These are phyloP conservation scores for Sogatella furcifera DNA, from an alignment of 1,140 invertebrate genomes.

Conservation along the genomic window DNA sequence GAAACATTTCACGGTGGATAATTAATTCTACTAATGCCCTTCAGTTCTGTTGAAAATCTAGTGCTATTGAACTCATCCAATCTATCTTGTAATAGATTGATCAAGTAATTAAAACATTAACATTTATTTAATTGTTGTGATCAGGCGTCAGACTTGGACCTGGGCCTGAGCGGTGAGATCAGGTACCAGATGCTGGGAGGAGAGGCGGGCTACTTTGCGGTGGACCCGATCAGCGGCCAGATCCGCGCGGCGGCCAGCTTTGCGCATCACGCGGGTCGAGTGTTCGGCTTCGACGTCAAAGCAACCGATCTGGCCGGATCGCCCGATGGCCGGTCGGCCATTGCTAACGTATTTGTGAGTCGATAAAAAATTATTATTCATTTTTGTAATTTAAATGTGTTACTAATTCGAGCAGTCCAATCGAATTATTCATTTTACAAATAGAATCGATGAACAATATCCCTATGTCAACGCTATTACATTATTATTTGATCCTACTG, in stretches of 20 bases:
- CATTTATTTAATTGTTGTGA: too few relatives aligned
- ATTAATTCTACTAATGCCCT: too few relatives aligned
- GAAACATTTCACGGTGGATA: too few relatives aligned
- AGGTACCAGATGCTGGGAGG: slow-evolving; percentile 64
- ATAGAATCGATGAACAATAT: too few relatives aligned
- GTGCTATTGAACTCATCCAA: too few relatives aligned
- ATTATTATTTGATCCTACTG: too few relatives aligned
- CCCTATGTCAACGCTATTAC: too few relatives aligned
- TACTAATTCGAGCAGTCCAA: too few relatives aligned
- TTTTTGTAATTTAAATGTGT: too few relatives aligned
- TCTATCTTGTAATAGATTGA: too few relatives aligned
- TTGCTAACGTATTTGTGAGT: slow-evolving; percentile 74
- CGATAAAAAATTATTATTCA: neutral
- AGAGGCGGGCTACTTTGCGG: slow-evolving; percentile 55
- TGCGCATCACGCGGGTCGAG: slow-evolving; percentile 50
- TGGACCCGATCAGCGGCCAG: slow-evolving; percentile 60
- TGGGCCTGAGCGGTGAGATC: slow-evolving; percentile 63
- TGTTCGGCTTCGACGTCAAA: slow-evolving; percentile 80
- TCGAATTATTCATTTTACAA: too few relatives aligned
- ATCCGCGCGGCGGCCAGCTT: slow-evolving; percentile 58
- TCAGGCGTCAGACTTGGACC: slow-evolving; percentile 60
- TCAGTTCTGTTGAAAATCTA: neutral
- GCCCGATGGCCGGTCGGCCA: slow-evolving; percentile 64
- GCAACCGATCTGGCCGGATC: slow-evolving; percentile 66
- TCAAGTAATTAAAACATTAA: too few relatives aligned